Conservation (phyloP, 2,113 vertebrate species). For the Corydoras maculifer region DNA sequence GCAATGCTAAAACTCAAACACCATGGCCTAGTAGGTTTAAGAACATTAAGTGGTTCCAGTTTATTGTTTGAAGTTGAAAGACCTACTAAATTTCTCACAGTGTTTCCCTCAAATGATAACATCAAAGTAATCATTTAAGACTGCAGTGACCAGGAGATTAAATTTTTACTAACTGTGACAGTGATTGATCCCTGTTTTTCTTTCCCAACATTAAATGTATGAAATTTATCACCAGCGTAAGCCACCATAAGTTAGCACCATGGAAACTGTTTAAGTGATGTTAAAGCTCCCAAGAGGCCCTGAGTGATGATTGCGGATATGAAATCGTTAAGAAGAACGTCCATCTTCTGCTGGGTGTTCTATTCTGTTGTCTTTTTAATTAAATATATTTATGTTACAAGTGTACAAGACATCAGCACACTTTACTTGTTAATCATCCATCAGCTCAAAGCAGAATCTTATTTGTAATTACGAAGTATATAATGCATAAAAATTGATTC, state of each 20-base stretch:
- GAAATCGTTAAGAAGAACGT: slow-evolving; percentile 43
- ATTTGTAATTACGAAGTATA: no score
- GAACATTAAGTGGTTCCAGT: no score
- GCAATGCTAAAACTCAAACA: no score
- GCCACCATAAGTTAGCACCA: slow-evolving; percentile 22
- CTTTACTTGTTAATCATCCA: no score
- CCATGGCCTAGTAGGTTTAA: no score
- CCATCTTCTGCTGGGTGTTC: slow-evolving; percentile 37
- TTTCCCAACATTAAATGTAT: background rate
- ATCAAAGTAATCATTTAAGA: background rate
- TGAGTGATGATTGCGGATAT: slow-evolving; percentile 47
- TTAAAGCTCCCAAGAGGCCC: slow-evolving; percentile 37
- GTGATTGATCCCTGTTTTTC: slow-evolving; percentile 28
- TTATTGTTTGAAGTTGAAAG: no score
- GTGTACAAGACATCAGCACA: no score
- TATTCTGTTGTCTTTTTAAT: slow-evolving; percentile 30
- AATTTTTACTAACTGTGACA: slow-evolving; percentile 4
- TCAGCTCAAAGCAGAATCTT: no score
- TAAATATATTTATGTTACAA: slow-evolving; percentile 26
- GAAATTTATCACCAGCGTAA: no score
- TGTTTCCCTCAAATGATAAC: no score
- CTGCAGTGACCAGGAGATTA: slow-evolving; percentile 6
- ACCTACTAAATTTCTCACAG: no score
- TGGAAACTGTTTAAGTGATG: slow-evolving; percentile 34
- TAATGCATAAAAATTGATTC: no score